Percentiles rank a stretch among this genome's conserved stretches.
Evolutionary conservation across 2,888 invertebrate species (phyloP).

Genomic region (Lottia gigantea): DNA sequence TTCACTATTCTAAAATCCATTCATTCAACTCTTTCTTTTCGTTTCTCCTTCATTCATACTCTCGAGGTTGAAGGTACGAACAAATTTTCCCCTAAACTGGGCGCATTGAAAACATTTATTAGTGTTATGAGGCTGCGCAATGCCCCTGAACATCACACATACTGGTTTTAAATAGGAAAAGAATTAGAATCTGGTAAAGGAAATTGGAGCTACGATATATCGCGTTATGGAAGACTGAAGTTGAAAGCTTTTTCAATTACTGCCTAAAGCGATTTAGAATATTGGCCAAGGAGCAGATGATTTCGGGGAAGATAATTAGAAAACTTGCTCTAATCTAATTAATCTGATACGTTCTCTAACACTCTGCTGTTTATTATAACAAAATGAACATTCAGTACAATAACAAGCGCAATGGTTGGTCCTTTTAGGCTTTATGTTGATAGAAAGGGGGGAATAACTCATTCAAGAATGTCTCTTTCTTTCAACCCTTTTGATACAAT

Average conservation of each 20-base stretch:
- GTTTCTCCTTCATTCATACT: neutral
- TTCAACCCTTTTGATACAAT: too few relatives aligned
- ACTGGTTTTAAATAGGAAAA: slow-evolving; percentile 1
- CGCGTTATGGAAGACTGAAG: neutral
- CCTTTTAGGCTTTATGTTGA: too few relatives aligned
- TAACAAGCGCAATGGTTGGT: too few relatives aligned
- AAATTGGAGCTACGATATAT: slow-evolving; percentile 4
- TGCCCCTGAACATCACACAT: slow-evolving; percentile 1
- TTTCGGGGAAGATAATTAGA: neutral
- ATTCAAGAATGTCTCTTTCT: too few relatives aligned
- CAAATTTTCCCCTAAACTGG: slow-evolving; percentile 6
- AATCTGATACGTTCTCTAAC: neutral
- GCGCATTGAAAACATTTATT: neutral
- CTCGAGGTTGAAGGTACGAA: neutral
- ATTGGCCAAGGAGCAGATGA: slow-evolving; percentile 7
- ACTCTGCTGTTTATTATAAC: too few relatives aligned
- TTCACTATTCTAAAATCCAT: neutral
- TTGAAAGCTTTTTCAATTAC: slow-evolving; percentile 9
- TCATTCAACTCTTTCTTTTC: neutral
- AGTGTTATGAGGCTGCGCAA: neutral
- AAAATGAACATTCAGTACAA: too few relatives aligned
- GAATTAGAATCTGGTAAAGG: neutral
- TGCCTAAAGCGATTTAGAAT: slow-evolving; percentile 8
- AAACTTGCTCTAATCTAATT: slow-evolving; percentile 2
- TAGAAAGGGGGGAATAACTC: too few relatives aligned